Percentiles rank a stretch among this genome's conserved stretches.
Conservation (phyloP, 2,113 vertebrate species). For the Pachycephala philippinensis region DNA sequence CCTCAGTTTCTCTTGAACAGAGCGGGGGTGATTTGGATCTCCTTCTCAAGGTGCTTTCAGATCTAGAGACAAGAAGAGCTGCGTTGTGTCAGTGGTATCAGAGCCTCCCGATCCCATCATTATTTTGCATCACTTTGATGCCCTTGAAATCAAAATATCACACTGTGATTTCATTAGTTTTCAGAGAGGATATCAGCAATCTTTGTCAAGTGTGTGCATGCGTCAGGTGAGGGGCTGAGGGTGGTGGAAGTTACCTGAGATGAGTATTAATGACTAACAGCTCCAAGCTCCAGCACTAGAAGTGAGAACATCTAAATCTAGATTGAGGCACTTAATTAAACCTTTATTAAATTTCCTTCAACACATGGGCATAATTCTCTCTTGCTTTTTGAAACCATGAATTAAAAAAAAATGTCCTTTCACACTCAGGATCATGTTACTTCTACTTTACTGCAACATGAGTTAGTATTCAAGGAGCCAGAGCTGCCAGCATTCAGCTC, state of each 20-base stretch:
- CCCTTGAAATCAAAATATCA: slow-evolving; percentile 59
- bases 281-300: not conserved
- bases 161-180: slow-evolving; percentile 62
- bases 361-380: not conserved
- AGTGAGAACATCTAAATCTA: slow-evolving; percentile 43
- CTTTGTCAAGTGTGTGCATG: slow-evolving; percentile 52
- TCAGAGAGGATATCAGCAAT: slow-evolving; percentile 57
- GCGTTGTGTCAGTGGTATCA: not conserved
- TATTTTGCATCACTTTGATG: slow-evolving; percentile 27
- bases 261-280: slow-evolving; percentile 64
- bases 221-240: slow-evolving; percentile 45
- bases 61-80: not conserved
- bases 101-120: not conserved
- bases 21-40: not conserved
- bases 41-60: not conserved
- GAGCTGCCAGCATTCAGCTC: not conserved
- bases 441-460: not conserved
- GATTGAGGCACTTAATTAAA: slow-evolving; percentile 37
- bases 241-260: slow-evolving; percentile 56
- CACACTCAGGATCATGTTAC: not conserved
- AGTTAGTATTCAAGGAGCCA: not conserved
- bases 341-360: slow-evolving; percentile 22
- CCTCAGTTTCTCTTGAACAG: not conserved
- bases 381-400: not conserved
- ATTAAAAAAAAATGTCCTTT: not conserved